Conservation (phyloP, 2,888 invertebrate genomes). For the Caenorhabditis macrosperma region DNA sequence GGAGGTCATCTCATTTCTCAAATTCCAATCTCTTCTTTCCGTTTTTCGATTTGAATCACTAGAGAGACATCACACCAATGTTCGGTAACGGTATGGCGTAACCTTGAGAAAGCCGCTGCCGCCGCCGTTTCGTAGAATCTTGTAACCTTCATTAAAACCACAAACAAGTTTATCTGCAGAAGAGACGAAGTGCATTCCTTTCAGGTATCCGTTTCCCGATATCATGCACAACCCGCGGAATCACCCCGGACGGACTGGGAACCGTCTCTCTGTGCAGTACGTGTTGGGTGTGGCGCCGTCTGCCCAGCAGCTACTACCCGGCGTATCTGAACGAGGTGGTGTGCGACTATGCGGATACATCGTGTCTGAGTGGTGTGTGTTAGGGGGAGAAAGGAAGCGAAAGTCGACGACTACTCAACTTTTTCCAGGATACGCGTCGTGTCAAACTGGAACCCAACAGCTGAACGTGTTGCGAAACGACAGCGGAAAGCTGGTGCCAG, state of each 20-base stretch:
- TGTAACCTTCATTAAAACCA: conserved; percentile 52
- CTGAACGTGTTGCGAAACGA: conserved; percentile 59
- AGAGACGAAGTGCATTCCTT: conserved; percentile 12
- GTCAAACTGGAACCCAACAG: conserved; percentile 58
- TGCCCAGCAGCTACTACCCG: conserved; percentile 62
- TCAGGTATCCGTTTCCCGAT: conserved; percentile 56
- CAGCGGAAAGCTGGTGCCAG: conserved; percentile 49
- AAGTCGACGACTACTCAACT: conserved; percentile 14
- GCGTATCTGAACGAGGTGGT: conserved; percentile 62
- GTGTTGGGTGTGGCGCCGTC: conserved; percentile 64
- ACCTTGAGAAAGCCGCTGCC: conserved; percentile 36
- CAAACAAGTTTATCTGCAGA: conserved; percentile 2
- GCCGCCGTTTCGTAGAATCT: neutral
- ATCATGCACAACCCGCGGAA: conserved; percentile 55
- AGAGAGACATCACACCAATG: conserved; percentile 41
- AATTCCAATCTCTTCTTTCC: conserved; percentile 45
- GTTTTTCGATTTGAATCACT: conserved; percentile 36
- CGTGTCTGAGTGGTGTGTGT: conserved; percentile 55
- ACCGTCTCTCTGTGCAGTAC: conserved; percentile 60
- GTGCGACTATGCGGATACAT: conserved; percentile 57
- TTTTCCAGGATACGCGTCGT: conserved; percentile 59
- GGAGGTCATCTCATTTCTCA: conserved; percentile 44
- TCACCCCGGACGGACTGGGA: conserved; percentile 54
- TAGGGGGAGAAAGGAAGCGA: conserved; percentile 5
- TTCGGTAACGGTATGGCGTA: conserved; percentile 45